Evolutionary conservation across 1,140 invertebrate genomes (phyloP).

Genomic region (Psix sp.): DNA sequence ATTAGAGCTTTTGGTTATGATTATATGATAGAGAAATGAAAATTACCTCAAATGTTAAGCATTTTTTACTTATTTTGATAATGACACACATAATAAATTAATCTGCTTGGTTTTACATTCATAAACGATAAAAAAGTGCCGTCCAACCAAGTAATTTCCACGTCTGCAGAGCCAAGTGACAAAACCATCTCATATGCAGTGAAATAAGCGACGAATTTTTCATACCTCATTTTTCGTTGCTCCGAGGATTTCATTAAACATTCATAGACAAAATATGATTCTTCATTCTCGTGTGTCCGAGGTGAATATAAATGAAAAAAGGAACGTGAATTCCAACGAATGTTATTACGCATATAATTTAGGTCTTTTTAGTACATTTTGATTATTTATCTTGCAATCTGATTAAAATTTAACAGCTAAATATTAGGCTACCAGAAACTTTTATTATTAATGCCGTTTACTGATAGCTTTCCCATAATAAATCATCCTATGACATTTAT

Average conservation of each 20-base stretch:
- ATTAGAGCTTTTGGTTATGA: too few species aligned
- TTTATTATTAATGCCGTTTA: too few species aligned
- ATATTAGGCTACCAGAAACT: too few species aligned
- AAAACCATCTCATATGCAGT: conserved; percentile 24
- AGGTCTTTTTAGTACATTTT: too few species aligned
- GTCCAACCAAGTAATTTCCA: conserved; percentile 19
- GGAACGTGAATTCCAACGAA: neutral
- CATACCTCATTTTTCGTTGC: conserved; percentile 33
- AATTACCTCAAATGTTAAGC: too few species aligned
- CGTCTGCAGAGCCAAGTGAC: conserved; percentile 20
- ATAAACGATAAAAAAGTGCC: conserved; percentile 6
- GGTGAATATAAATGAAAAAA: conserved; percentile 5
- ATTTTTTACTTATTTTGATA: too few species aligned
- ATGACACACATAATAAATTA: conserved; percentile 1
- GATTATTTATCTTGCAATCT: too few species aligned
- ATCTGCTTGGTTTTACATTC: conserved; percentile 4
- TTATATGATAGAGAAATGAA: too few species aligned
- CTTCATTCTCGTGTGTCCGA: conserved; percentile 10
- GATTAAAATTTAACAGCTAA: too few species aligned
- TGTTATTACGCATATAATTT: too few species aligned
- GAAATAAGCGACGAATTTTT: conserved; percentile 44
- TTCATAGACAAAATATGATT: conserved; percentile 25
- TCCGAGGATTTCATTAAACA: conserved; percentile 20
- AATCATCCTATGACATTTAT: too few species aligned
- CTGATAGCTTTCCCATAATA: too few species aligned